Conservation (phyloP, 1,140 invertebrate species). For the Drosophila pandora region DNA sequence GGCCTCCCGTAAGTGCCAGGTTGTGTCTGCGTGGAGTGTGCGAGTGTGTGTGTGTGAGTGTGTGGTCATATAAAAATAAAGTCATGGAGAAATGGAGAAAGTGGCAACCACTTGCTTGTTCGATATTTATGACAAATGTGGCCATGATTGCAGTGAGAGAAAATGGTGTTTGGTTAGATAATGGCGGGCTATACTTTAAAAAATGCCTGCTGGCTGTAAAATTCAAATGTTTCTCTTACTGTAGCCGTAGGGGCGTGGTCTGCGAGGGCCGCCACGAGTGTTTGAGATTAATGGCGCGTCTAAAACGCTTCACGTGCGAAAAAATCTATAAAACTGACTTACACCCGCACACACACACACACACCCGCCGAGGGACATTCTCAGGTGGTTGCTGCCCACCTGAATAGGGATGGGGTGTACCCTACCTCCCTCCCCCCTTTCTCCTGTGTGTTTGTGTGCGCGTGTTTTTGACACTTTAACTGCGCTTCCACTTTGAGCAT, state of each 20-base stretch:
- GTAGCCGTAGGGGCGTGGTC: neutral
- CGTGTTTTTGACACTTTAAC: constrained; percentile 79
- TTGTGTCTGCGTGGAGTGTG: neutral
- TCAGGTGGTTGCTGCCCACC: constrained; percentile 24
- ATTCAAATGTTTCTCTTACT: neutral
- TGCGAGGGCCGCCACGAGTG: constrained; percentile 42
- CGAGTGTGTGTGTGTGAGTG: constrained; percentile 3
- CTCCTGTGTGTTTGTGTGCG: constrained; percentile 41
- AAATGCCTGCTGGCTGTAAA: neutral
- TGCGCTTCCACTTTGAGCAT: constrained; percentile 58
- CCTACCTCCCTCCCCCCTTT: neutral
- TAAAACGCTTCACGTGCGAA: constrained; percentile 61
- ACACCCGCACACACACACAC: constrained; percentile 9
- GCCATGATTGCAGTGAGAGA: constrained; percentile 27
- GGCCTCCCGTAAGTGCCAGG: neutral
- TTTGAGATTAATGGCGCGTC: constrained; percentile 65
- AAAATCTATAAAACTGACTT: constrained; percentile 62
- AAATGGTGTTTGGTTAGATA: neutral
- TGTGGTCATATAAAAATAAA: constrained; percentile 32
- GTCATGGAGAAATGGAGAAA: neutral
- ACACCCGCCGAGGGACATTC: neutral
- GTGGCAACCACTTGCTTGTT: constrained; percentile 56
- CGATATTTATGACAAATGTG: constrained; percentile 76
- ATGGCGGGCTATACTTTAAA: no score
- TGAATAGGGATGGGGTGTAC: neutral